phyloP scores from a whole-genome alignment of 2,888 invertebrate genomes.

The Heliconius ismenius region DNA sequence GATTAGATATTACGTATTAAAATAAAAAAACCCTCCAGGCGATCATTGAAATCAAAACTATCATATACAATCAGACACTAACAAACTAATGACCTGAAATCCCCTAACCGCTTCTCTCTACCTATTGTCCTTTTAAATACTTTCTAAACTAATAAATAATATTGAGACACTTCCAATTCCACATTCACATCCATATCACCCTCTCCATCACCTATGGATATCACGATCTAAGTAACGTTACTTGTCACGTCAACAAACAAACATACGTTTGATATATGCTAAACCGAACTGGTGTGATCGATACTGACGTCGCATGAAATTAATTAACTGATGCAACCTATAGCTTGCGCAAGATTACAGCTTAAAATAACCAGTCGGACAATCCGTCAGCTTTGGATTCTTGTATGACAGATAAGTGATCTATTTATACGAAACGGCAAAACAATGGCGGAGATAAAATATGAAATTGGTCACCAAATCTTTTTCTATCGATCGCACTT shows the following conservation, averaged over 20 bases:
- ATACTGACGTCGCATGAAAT: conserved; percentile 69
- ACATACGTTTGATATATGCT: conserved; percentile 61
- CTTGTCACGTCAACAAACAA: conserved; percentile 64
- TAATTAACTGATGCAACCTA: conserved; percentile 58
- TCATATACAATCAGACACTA: not conserved
- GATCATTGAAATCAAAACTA: not conserved
- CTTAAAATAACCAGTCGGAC: conserved; percentile 42
- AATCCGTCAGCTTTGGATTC: conserved; percentile 42
- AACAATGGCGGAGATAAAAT: conserved; percentile 41
- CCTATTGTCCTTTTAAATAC: conserved; percentile 28
- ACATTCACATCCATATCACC: conserved; percentile 11
- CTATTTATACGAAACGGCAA: conserved; percentile 40
- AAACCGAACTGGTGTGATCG: conserved; percentile 64
- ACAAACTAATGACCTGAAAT: not conserved
- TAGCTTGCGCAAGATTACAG: conserved; percentile 46
- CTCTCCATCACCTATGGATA: conserved; percentile 23
- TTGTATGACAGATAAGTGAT: conserved; percentile 41
- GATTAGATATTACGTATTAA: not conserved
- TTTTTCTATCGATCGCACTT: conserved; percentile 25
- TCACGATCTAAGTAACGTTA: conserved; percentile 53
- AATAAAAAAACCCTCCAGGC: no score
- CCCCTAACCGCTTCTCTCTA: conserved; percentile 14
- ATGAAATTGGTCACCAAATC: conserved; percentile 33
- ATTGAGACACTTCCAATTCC: conserved; percentile 1
- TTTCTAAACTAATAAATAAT: conserved; percentile 20